Evolutionary conservation across 2,888 invertebrate genomes (phyloP), one percentile per base, ranked within the genome.

Genomic region (Phoenoteleia sp.): DNA sequence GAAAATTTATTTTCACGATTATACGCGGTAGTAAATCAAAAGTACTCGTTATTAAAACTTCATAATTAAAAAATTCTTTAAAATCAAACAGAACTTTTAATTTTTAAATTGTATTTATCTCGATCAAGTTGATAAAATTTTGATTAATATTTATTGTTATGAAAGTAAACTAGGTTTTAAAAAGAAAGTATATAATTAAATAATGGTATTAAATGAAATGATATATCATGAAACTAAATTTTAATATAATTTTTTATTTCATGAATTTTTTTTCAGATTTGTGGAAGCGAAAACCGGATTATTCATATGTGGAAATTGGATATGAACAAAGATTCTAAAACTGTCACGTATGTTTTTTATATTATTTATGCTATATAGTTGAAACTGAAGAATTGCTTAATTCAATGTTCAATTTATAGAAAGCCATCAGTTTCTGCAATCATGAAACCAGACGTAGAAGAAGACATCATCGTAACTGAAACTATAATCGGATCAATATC

Each of bases 401-500:
- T 11, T 3, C 11, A 45, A 2, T 2, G 9, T 17, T 33, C 9
- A 33, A 25, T 33, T 67, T 81, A 19, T 56, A 91, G 89, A 66
- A 91, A 90, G 69, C 91, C 91, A n/a, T 74, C 91, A 9, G 93
- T 92, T 72, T 92, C 92, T 84, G 93, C 92, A 5, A 86, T 90
- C 42, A 88, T 93, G 72, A 87, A 88, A 49, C 85, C 89, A 47
- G 86, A 77, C 39, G 90, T 85, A 2, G 29, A 88, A 71, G 29
- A 69, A 13, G 91, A 93, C 49, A 87, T 88, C 19, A 71, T 93
- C 2, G 89, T 88, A 9, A 90, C 89, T 45, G 92, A 91, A 86
- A 92, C 89, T 2, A 81, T 87, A 15, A 85, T 89, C 2, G 91
- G 89, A 36, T 89, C 89, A 7, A 89, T 93, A 27, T 86, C 89